Base-by-base conservation (phyloP, 2,888 invertebrate species). In the Orchesellides sinensis region DNA sequence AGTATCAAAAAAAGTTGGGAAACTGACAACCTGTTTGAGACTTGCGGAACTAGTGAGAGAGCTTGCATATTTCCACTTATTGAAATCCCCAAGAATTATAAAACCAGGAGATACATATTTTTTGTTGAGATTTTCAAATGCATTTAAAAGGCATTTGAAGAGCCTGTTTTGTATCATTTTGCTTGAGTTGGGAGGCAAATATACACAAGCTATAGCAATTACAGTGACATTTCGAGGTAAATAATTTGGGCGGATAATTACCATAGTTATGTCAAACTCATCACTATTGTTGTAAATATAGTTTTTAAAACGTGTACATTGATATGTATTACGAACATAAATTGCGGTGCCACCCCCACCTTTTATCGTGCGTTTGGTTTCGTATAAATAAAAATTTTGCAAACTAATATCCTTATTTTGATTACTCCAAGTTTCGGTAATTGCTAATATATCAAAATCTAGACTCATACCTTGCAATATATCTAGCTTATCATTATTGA, bases 1-100 rank as follows among this genome's bases (percentile, higher is more conserved):
- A 6, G 17, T n/a, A 47, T 73, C 49, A 27, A 45, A 1, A 25
- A 61, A 73, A n/a, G 73, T 73, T n/a, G 59, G 35, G 17, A 73
- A 73, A 1, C 25, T 45, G 2, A 47, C 21, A 6, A 70, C 21
- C 21, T 70, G 70, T n/a, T 14, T 21, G 5, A 70, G 35, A n/a
- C 21, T 47, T 8, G 59, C 27, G 19, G 17, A 32, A 17, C 27
- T 40, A 35, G 17, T 1, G 14, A 70, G 54, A 0, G 29, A 21
- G 17, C 29, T 27, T 10, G 45, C n/a, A 8, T 29, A 61, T 32
- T 61, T 47, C 61, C 61, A 73, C 19, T 61, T 61, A 25, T 73
- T 73, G 25, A 73, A 61, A 10, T 61, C 61, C 1, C 61, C 73
- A 10, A 45, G 6, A 4, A 73, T 61, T 1, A 73, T 29, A 29